A percentile compares a stretch with the other conserved stretches of the same genome.
phyloP scores from a whole-genome alignment of 1,140 invertebrate species.

The Solenopsis fugax region DNA sequence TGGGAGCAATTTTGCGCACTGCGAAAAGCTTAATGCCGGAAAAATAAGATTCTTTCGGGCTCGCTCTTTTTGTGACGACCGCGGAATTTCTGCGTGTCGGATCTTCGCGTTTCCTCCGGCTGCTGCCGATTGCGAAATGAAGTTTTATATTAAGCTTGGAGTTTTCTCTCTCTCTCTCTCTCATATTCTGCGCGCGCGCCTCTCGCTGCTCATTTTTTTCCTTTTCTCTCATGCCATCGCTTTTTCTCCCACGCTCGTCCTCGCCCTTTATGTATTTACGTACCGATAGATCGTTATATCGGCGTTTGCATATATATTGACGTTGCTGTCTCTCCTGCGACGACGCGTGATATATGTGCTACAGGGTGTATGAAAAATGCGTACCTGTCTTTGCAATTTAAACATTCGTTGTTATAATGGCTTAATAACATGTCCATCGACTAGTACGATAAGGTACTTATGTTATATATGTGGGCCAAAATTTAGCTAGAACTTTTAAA shows the following conservation, averaged over 20 bases:
- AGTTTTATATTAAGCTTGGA: slow-evolving; percentile 86
- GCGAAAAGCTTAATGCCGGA: slow-evolving; percentile 70
- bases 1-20: slow-evolving; percentile 2
- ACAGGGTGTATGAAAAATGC: slow-evolving; percentile 55
- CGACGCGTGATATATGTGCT: slow-evolving; percentile 61
- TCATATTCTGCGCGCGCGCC: slow-evolving; percentile 43
- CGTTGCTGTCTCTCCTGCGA: slow-evolving; percentile 76
- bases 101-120: slow-evolving; percentile 79
- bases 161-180: slow-evolving; percentile 63
- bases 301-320: slow-evolving; percentile 87
- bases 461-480: background rate
- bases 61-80: slow-evolving; percentile 73
- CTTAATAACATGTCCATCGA: background rate
- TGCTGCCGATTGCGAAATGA: slow-evolving; percentile 86
- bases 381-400: slow-evolving; percentile 25
- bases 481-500: background rate
- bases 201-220: slow-evolving; percentile 40
- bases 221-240: slow-evolving; percentile 20
- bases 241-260: slow-evolving; percentile 62
- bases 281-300: slow-evolving; percentile 86
- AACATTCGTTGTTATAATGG: background rate
- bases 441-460: background rate
- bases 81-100: slow-evolving; percentile 81
- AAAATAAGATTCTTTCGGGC: slow-evolving; percentile 67
- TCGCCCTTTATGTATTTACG: slow-evolving; percentile 83